Percentiles rank a stretch among this genome's conserved stretches.
Evolutionary conservation across 1,140 invertebrate species (phyloP).

Genomic region (Lepidotrigona ventralis): DNA sequence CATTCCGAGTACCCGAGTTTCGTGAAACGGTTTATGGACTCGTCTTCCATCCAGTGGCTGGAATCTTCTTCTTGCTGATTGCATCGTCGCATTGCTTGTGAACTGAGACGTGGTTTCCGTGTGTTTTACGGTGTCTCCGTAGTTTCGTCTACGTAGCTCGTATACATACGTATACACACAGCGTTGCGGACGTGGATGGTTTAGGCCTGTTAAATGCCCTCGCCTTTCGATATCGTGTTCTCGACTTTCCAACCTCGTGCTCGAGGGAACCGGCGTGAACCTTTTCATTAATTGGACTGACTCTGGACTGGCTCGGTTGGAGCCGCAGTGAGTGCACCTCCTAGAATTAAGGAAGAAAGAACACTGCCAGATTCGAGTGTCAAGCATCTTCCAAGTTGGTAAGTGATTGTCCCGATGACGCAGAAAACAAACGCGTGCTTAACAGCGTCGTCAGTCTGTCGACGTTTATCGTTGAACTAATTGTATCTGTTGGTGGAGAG

Average conservation of each 20-base stretch:
- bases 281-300: background rate
- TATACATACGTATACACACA: too few species aligned
- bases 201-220: conserved; percentile 12
- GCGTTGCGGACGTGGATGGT: background rate
- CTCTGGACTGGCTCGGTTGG: background rate
- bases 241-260: conserved; percentile 4
- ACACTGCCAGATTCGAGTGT: background rate
- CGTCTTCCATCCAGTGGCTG: background rate
- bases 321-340: background rate
- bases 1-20: background rate
- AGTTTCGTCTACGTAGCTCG: background rate
- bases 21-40: background rate
- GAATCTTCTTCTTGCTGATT: background rate
- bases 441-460: background rate
- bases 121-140: background rate
- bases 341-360: background rate
- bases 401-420: too few species aligned
- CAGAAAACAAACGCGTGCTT: background rate
- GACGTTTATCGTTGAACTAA: background rate
- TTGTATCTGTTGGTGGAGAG: too few species aligned
- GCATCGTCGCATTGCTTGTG: background rate
- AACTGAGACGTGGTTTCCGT: background rate
- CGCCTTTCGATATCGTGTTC: conserved; percentile 5
- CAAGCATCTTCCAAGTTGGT: background rate
- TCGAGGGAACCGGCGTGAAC: conserved; percentile 10